Evolutionary conservation across 1,140 invertebrate genomes (phyloP).

Genomic region (Drosophila suzukii): DNA sequence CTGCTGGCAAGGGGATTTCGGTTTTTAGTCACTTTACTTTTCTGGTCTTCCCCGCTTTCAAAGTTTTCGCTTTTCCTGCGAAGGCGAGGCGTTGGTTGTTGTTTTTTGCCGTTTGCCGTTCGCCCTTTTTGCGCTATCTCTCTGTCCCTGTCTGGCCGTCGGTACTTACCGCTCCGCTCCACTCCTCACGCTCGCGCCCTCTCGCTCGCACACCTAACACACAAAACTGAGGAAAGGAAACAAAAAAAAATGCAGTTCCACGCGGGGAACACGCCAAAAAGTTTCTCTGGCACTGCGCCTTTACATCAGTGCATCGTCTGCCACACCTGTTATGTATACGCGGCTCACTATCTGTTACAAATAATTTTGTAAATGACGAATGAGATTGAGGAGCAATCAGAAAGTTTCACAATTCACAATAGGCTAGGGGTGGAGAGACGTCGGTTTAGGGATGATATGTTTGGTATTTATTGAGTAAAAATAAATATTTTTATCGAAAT

Average conservation of each 20-base stretch:
- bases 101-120: conserved; percentile 44
- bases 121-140: conserved; percentile 34
- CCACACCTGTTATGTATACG: conserved; percentile 35
- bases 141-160: conserved; percentile 42
- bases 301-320: conserved; percentile 78
- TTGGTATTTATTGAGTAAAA: too few species aligned
- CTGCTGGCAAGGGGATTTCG: conserved; percentile 12
- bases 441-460: too few species aligned
- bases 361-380: conserved; percentile 68
- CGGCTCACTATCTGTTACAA: conserved; percentile 63
- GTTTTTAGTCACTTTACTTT: conserved; percentile 1
- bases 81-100: conserved; percentile 69
- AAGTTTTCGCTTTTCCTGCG: conserved; percentile 17
- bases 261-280: conserved; percentile 67
- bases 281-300: conserved; percentile 43
- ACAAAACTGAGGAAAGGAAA: conserved; percentile 77
- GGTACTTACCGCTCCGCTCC: conserved; percentile 64
- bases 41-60: background rate
- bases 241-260: conserved; percentile 74
- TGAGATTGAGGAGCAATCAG: too few species aligned
- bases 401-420: too few species aligned
- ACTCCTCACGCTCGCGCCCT: conserved; percentile 27
- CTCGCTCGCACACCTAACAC: conserved; percentile 42
- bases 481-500: too few species aligned
- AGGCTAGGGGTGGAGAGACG: too few species aligned